Base-by-base conservation (phyloP, 2,113 vertebrate genomes). In the Lethenteron camtschaticum region DNA sequence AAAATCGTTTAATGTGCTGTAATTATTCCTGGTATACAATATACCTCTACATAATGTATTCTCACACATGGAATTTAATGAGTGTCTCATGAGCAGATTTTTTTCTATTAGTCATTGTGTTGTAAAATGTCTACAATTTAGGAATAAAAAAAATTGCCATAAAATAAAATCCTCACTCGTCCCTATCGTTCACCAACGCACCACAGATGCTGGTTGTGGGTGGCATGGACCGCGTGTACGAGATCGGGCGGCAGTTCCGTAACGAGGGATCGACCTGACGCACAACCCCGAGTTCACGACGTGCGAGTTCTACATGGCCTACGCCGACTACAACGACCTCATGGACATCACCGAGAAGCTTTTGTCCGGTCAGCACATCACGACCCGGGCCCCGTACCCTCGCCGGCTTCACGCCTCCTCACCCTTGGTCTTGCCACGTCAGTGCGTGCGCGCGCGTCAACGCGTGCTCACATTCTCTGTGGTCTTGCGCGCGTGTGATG, bases 281-380 rank as follows among this genome's bases (percentile, higher is more conserved):
- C 94, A 99, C 74, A 99, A 99, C 75, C 94, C 94, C 10, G 94
- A 99, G 77, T 99, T 99, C 78, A 97, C 94, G 71, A 99, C 95
- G 69, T 99, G 92, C 76, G 95, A 99, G 72, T 99, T 97, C 77
- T 99, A 99, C 69, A 97, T 99, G 95, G 95, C 95, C 6, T 99
- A 95, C 56, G 95, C 95, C 1, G 95, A 99, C 77, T 99, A 99
- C 77, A 69, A 86, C 0, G 92, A 99, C 76, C 76, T 99, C 79
- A 99, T 99, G 86, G 87, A 94, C 6, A 87, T 97, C 75, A 97
- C 95, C 1, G 95, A 99, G 79, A 95, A 87, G 73, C 75, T 99
- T 70, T 77, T 97, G 70, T 88, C 94, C 79, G 94, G 94, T 95
- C 70, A 78, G 6, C 56, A 24, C 6, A 56, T 66, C 41, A 41